Percentiles rank a stretch among this genome's conserved stretches.
These are phyloP conservation scores for Scophthalmus maximus DNA, from an alignment of 2,113 vertebrate species.

Conservation along the genomic window DNA sequence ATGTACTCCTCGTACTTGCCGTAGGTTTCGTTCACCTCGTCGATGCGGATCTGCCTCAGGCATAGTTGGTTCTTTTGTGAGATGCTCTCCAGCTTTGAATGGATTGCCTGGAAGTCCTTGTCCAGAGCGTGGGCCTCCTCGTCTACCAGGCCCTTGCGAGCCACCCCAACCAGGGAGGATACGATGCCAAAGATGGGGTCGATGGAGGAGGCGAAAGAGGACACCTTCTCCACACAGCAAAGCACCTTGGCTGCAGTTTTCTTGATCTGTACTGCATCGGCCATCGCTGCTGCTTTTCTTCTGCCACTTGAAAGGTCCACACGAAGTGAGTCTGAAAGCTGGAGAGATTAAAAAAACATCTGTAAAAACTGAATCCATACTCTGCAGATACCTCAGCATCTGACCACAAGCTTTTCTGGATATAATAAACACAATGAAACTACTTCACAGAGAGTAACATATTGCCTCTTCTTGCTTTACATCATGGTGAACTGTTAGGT, in stretches of 20 bases:
- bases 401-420: background rate
- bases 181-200: constrained; percentile 84
- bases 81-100: constrained; percentile 78
- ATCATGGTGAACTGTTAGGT: background rate
- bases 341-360: background rate
- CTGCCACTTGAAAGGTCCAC: constrained; percentile 6
- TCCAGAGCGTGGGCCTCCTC: constrained; percentile 74
- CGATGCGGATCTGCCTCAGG: constrained; percentile 77
- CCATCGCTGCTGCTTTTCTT: constrained; percentile 71
- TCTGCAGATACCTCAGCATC: background rate
- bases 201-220: constrained; percentile 83
- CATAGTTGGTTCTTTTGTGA: constrained; percentile 78
- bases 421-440: background rate
- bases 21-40: constrained; percentile 81
- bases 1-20: constrained; percentile 83
- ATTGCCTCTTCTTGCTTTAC: background rate
- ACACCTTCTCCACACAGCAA: constrained; percentile 81
- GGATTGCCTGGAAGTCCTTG: constrained; percentile 78
- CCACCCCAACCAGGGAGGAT: constrained; percentile 81
- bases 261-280: constrained; percentile 66
- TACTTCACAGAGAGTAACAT: background rate
- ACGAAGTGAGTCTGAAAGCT: constrained; percentile 32
- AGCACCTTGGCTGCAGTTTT: constrained; percentile 76
- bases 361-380: background rate
- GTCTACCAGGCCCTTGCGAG: constrained; percentile 73